Conservation (phyloP, 1,140 invertebrate genomes). For the Drosophila tropicalis region DNA sequence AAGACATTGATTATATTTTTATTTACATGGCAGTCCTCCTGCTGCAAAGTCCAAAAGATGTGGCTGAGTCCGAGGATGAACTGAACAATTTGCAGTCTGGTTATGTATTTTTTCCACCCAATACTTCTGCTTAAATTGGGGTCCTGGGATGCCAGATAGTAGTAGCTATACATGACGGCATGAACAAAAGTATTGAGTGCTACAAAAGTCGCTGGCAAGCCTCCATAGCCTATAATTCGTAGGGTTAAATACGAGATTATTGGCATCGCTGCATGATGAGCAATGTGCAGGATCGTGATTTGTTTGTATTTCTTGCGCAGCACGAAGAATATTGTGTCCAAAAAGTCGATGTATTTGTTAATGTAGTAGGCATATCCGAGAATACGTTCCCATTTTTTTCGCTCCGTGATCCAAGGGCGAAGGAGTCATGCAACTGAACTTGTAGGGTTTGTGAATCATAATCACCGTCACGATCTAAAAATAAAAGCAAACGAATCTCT, state of each 20-base stretch:
- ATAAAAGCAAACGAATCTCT: too few species aligned
- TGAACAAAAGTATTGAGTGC: conserved; percentile 91
- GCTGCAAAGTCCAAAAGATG: not conserved
- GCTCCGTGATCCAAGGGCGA: conserved; percentile 20
- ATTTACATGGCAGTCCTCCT: not conserved
- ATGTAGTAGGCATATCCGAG: conserved; percentile 30
- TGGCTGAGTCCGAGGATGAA: conserved; percentile 85
- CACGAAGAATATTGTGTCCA: conserved; percentile 92
- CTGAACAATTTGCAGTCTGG: conserved; percentile 90
- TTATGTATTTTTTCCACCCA: conserved; percentile 95
- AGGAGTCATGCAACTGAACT: conserved; percentile 14
- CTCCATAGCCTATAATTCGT: conserved; percentile 83
- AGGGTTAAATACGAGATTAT: not conserved
- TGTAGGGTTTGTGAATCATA: not conserved
- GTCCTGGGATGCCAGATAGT: conserved; percentile 87
- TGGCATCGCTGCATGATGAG: conserved; percentile 88
- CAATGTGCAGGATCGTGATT: conserved; percentile 93
- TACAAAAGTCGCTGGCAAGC: conserved; percentile 88
- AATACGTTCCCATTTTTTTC: conserved; percentile 19
- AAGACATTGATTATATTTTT: not conserved
- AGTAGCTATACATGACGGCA: conserved; percentile 91
- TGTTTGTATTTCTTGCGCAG: conserved; percentile 92
- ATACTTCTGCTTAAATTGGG: conserved; percentile 86
- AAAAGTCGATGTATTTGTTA: conserved; percentile 84
- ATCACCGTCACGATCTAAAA: conserved; percentile 3